Conservation (phyloP, 2,797 vertebrate species). For the Babyrousa celebensis region DNA sequence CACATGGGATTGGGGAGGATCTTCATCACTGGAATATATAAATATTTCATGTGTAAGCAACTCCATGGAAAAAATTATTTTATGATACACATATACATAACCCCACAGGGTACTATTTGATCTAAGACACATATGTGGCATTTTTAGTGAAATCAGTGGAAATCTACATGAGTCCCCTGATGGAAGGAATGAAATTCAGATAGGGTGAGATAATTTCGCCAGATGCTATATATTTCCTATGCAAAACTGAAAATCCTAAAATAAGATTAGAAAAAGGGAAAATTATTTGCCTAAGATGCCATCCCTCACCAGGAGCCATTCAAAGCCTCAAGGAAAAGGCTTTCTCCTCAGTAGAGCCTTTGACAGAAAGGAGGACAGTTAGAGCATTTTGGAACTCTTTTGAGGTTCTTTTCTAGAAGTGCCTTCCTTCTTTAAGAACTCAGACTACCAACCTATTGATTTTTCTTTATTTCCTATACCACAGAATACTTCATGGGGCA, state of each 20-base stretch:
- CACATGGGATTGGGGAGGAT: not conserved
- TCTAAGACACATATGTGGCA: not conserved
- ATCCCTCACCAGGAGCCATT: not conserved
- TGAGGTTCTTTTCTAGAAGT: not conserved
- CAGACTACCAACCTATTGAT: not conserved
- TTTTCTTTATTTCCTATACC: not conserved
- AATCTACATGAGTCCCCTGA: constrained; percentile 11
- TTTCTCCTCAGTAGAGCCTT: not conserved
- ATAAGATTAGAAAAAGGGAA: not conserved
- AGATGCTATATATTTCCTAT: not conserved
- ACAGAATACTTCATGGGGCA: not conserved
- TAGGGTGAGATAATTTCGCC: constrained; percentile 46
- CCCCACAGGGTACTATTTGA: not conserved
- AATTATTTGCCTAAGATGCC: not conserved
- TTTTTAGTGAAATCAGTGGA: constrained; percentile 53
- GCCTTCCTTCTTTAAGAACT: not conserved
- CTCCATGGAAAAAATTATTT: constrained; percentile 1
- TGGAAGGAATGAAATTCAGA: constrained; percentile 59
- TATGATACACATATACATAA: not conserved
- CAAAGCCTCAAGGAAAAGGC: not conserved
- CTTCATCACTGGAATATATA: not conserved
- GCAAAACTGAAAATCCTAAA: constrained; percentile 42
- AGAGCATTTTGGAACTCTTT: not conserved
- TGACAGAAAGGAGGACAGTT: not conserved
- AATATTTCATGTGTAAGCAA: constrained; percentile 21